Base-by-base conservation (phyloP, 2,797 vertebrate genomes). In the Calcarius lapponicus region DNA sequence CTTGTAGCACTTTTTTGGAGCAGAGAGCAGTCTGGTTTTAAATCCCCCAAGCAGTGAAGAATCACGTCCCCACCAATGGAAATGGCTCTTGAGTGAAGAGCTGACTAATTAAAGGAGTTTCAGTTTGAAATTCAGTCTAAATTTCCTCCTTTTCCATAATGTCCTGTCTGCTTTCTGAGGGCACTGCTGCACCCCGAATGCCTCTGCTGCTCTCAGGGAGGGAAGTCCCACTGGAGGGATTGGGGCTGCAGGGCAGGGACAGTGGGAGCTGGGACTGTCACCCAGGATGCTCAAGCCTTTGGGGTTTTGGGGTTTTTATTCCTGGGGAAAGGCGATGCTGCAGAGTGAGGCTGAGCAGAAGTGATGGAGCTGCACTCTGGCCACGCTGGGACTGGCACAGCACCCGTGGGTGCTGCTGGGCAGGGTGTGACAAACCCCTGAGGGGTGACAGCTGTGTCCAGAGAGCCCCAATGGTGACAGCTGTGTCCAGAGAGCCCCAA, bases 1-100 rank as follows among this genome's bases (percentile, higher is more conserved):
- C 90, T 93, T 83, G 24, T 75, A 95, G 93, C 93, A 90, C 87
- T 92, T 92, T 89, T 60, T 76, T 96, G 87, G 94, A 94, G 91
- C 91, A 67, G 82, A 61, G 79, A 74, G 34, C 9, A 88, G 93
- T 93, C 93, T 96, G 93, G 87, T 71, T 96, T 91, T 48, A 91
- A 95, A 91, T 92, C 94, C 93, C 93, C 54, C 82, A 64, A 90
- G 95, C 95, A n/a, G 54, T 21, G 90, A 86, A 75, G 69, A 88
- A 87, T 50, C 71, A 31, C 6, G 0, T 43, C 38, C 79, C 83
- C 65, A 3, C 81, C 85, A 64, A 76, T 86, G 89, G 85, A 76
- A 94, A 88, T 3, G 45, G 42, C 11, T 71, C 80, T 53, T 16
- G 36, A 7, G 56, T 10, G 7, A 48, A 40, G 62, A 34, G 75